Base-by-base conservation (phyloP, 2,113 vertebrate genomes). In the Prochilodus magdalenae region DNA sequence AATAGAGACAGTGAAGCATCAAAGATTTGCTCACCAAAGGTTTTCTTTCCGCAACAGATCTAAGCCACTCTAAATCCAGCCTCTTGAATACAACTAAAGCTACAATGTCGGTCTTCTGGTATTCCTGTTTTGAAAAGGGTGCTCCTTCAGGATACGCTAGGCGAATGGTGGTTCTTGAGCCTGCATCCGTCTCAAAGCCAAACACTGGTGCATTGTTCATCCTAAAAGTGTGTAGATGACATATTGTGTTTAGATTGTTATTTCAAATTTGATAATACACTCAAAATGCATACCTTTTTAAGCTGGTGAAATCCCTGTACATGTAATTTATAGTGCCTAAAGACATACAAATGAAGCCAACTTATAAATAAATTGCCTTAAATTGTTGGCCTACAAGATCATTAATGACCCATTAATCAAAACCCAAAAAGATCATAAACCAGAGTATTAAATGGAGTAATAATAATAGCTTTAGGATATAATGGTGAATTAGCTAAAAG, bases 1-100 rank as follows among this genome's bases (percentile, higher is more conserved):
- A 44, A 57, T 24, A 62, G 77, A n/a, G 22, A 49, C 4, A 63
- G 5, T 14, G 2, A 79, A 79, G 16, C 1, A 63, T 26, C n/a
- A 66, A 11, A 26, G 20, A 15, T 70, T 47, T 47, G 77, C 88
- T 83, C 78, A 95, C 94, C 90, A 95, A 89, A 66, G 91, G 90
- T 83, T 90, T 83, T 73, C 92, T 93, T 69, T 91, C 91, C 84
- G 95, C 79, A 69, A 94, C 80, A 66, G 93, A 92, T 26, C 77
- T 87, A n/a, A 95, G 88, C 94, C 94, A 95, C 82, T 91, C 88
- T 65, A 95, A 88, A 83, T 95, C 94, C n/a, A 92, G 84, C 75
- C 89, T 90, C 85, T 95, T 95, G 81, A 94, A 95, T 18, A 91
- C 91, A 74, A 91, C 93, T 73, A 94, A 80, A 27, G 88, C 92